Evolutionary conservation across 2,797 vertebrate genomes (phyloP), one percentile per base, ranked within the genome.

Genomic region (Spheniscus humboldti): DNA sequence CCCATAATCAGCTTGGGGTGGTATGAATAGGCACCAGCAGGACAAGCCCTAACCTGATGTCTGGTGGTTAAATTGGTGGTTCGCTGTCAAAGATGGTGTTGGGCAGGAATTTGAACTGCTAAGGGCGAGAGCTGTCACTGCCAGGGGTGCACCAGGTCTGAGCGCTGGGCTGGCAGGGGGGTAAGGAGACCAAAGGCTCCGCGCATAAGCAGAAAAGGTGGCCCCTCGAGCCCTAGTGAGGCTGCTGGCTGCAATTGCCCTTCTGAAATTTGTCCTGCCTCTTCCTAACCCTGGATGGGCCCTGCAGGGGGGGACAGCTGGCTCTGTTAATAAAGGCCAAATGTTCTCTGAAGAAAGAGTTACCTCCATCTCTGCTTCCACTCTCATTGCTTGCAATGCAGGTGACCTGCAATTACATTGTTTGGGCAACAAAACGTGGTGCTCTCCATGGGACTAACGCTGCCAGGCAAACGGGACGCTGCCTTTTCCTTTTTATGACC

Each of bases 391-490:
- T 64, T 18, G 7, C 45, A 41, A 3, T 15, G 48, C 41, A 23
- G 24, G 23, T 67, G 22, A 64, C 47, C 37, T 48, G 14, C 50
- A 66, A 4, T 17, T 20, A 0, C n/a, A 0, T n/a, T 18, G 55
- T n/a, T 19, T 37, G 37, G 76, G n/a, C 71, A 84, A 37, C 52
- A 37, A 55, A 22, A 2, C 0, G 0, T 1, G 7, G 55, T 37
- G 37, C 9, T 62, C 37, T 53, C 63, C 13, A 0, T 2, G 13
- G 80, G 20, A 18, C 50, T 37, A 5, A 4, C 1, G 18, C 59
- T 67, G 43, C 62, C 55, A 33, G 30, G 68, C 68, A 39, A 64
- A n/a, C 1, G 2, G 41, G 43, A 43, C 0, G 1, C 27, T 90
- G 84, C 88, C 57, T 72, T 18, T 53, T 62, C 31, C 24, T 60